Evolutionary conservation across 1,140 invertebrate genomes (phyloP).

Genomic region (Lamellibrachia luymesi): DNA sequence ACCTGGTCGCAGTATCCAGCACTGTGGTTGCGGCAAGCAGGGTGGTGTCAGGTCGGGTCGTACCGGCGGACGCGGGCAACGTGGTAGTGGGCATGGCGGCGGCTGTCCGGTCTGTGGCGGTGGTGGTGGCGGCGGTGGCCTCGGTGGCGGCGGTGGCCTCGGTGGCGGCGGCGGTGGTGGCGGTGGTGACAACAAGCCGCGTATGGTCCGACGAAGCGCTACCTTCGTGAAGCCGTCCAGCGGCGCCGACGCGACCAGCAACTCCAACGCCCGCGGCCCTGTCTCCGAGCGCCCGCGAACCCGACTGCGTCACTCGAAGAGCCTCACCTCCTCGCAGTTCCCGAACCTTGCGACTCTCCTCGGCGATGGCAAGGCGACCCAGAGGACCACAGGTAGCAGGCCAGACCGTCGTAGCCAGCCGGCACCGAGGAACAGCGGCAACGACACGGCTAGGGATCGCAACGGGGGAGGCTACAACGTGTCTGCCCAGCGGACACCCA

Average conservation of each 20-base stretch:
- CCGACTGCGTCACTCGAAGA: not conserved
- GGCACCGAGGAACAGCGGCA: not conserved
- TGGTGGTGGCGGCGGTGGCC: not conserved
- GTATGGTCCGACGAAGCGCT: not conserved
- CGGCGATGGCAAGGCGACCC: not conserved
- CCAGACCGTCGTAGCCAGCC: not conserved
- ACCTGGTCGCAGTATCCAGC: not conserved
- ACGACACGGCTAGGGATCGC: not conserved
- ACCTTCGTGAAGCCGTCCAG: not conserved
- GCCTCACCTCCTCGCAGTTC: not conserved
- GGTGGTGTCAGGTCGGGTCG: not conserved
- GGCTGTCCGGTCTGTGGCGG: not conserved
- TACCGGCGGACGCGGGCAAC: not conserved
- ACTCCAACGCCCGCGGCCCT: no score
- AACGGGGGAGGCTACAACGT: not conserved
- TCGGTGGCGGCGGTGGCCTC: not conserved
- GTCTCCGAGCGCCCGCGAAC: not conserved
- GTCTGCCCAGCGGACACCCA: not conserved
- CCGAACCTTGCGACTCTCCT: not conserved
- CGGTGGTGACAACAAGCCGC: not conserved
- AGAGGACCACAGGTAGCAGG: not conserved
- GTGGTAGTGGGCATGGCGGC: not conserved
- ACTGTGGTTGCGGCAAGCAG: not conserved
- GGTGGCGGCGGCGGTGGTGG: not conserved
- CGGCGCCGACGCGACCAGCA: no score